Conservation (phyloP, 2,113 vertebrate species). For the Phalacrocorax aristotelis region DNA sequence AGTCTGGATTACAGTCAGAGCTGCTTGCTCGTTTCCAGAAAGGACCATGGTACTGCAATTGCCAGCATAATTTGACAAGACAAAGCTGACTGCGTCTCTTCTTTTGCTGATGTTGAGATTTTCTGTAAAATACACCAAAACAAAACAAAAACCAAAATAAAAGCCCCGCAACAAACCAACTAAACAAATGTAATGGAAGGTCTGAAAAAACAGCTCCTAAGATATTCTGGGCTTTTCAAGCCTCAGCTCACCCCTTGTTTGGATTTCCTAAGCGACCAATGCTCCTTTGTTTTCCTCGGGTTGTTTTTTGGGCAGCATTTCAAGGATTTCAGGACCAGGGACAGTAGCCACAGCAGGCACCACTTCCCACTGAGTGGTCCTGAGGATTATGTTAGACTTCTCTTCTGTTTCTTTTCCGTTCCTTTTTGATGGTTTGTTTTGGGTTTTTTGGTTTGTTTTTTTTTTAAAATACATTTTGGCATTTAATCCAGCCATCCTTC, state of each 20-base stretch:
- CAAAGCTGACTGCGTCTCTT: not conserved
- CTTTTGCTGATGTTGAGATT: not conserved
- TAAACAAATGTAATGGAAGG: not conserved
- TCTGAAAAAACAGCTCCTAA: not conserved
- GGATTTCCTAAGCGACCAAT: not conserved
- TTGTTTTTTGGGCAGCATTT: not conserved
- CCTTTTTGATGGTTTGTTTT: not conserved
- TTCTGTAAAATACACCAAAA: not conserved
- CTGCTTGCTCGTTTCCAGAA: not conserved
- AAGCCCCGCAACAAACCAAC: not conserved
- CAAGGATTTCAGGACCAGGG: not conserved
- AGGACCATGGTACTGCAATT: not conserved
- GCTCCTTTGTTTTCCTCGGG: not conserved
- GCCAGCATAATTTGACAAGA: not conserved
- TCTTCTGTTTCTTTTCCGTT: not conserved
- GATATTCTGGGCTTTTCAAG: not conserved
- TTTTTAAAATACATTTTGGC: not conserved
- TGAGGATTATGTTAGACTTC: not conserved
- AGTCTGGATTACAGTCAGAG: not conserved
- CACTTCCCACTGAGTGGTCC: rapidly evolving
- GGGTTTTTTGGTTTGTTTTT: not conserved
- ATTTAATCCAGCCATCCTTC: not conserved
- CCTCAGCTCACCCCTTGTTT: not conserved
- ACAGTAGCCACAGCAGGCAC: not conserved
- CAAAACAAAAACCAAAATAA: too few relatives aligned